Evolutionary conservation across 2,797 vertebrate species (phyloP).

Genomic region (Tragopan temminckii): DNA sequence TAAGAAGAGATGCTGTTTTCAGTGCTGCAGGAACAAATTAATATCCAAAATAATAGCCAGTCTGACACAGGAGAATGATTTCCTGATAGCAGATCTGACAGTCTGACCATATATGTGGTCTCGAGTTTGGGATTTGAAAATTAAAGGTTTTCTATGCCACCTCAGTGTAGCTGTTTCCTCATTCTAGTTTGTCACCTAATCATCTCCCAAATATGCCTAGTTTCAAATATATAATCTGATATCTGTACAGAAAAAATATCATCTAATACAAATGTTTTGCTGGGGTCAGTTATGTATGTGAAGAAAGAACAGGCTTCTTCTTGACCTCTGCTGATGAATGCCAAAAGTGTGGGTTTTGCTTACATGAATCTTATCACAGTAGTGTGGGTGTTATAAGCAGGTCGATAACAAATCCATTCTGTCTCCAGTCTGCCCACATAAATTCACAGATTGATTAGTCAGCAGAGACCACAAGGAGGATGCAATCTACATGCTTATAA

Average conservation of each 20-base stretch:
- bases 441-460: background rate
- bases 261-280: background rate
- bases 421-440: background rate
- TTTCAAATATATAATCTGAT: background rate
- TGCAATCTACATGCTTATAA: background rate
- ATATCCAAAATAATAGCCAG: background rate
- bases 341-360: background rate
- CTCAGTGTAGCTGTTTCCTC: background rate
- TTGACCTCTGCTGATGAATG: background rate
- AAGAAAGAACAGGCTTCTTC: background rate
- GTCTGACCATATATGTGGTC: background rate
- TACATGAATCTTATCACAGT: background rate
- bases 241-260: background rate
- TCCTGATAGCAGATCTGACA: background rate
- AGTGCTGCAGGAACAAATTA: background rate
- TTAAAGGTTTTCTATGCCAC: background rate
- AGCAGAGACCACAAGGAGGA: background rate
- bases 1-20: background rate
- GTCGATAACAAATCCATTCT: background rate
- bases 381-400: background rate
- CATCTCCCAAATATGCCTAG: background rate
- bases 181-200: background rate
- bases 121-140: background rate
- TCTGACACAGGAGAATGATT: background rate
- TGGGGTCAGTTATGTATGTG: background rate